These are phyloP conservation scores for Nasonovia ribisnigri DNA, from an alignment of 2,888 invertebrate species.

Conservation along the genomic window DNA sequence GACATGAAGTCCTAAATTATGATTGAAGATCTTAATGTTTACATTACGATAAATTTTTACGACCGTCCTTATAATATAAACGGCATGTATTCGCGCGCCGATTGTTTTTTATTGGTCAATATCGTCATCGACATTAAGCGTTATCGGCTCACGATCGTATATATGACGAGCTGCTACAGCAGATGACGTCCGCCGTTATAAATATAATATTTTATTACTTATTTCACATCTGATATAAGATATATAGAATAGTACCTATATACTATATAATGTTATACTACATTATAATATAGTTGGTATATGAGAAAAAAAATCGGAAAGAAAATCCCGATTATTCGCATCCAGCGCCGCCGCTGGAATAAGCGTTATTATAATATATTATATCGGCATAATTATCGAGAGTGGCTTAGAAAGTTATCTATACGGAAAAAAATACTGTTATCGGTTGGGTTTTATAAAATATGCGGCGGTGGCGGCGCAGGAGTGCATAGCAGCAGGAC, in stretches of 20 bases:
- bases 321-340: slow-evolving; percentile 8
- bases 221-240: neutral
- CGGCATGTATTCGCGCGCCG: neutral
- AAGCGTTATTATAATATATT: slow-evolving; percentile 8
- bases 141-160: neutral
- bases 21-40: neutral
- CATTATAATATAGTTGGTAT: neutral
- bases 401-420: slow-evolving; percentile 41
- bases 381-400: slow-evolving; percentile 35
- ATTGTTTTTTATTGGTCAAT: slow-evolving; percentile 17
- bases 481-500: neutral
- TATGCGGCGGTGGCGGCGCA: neutral
- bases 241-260: neutral
- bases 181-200: neutral
- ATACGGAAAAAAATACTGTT: slow-evolving; percentile 30
- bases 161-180: neutral
- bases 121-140: neutral
- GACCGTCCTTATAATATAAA: neutral
- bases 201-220: neutral
- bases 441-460: slow-evolving; percentile 37
- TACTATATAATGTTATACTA: neutral
- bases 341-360: neutral
- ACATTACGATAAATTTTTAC: neutral
- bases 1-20: neutral
- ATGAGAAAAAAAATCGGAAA: neutral